phyloP scores from a whole-genome alignment of 2,888 invertebrate genomes.

The Bhutanitis thaidina region DNA sequence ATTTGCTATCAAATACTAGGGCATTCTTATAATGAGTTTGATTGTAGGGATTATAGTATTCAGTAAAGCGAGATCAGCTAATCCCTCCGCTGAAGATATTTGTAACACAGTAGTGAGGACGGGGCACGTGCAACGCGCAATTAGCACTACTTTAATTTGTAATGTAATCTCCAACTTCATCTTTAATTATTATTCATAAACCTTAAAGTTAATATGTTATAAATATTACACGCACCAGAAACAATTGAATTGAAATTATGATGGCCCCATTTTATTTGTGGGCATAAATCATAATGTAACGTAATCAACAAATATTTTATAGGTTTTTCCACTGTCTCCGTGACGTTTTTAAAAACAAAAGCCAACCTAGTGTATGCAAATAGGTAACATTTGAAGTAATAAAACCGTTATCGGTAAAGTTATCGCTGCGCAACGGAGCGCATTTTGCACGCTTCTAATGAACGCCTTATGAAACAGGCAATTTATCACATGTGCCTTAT shows the following conservation, averaged over 20 bases:
- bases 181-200: constrained; percentile 10
- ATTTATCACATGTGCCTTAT: constrained; percentile 77
- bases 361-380: constrained; percentile 56
- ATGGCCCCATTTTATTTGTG: constrained; percentile 17
- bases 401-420: constrained; percentile 69
- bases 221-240: constrained; percentile 16
- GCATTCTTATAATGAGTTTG: no score
- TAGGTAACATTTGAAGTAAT: constrained; percentile 75
- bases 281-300: constrained; percentile 11
- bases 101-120: not conserved
- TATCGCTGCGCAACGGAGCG: constrained; percentile 75
- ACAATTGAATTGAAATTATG: constrained; percentile 21
- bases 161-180: constrained; percentile 7
- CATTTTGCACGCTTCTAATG: constrained; percentile 77
- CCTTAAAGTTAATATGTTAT: not conserved
- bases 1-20: no score
- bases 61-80: not conserved
- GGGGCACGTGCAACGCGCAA: constrained; percentile 9
- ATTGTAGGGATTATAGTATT: no score
- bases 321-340: constrained; percentile 36
- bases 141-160: constrained; percentile 15
- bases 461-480: constrained; percentile 79
- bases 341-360: constrained; percentile 40
- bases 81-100: not conserved
- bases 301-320: constrained; percentile 19